Conservation (phyloP, 2,888 invertebrate genomes). For the Hemicrepidius hirtus region DNA sequence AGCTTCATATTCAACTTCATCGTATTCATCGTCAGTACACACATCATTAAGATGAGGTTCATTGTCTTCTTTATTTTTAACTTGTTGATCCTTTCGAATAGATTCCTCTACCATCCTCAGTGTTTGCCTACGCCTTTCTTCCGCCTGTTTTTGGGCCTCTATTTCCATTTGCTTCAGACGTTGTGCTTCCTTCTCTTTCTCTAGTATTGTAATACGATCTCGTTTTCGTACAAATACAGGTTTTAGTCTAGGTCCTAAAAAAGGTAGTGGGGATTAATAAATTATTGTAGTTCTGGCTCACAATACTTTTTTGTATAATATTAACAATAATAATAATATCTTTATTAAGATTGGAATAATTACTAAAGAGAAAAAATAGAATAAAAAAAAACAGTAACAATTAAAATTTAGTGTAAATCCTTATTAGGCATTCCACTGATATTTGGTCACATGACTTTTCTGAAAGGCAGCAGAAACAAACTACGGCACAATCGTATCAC, state of each 20-base stretch:
- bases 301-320: too few relatives aligned
- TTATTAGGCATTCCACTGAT: too few relatives aligned
- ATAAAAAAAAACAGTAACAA: too few relatives aligned
- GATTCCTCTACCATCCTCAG: slow-evolving; percentile 93
- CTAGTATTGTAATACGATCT: slow-evolving; percentile 96
- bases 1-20: slow-evolving; percentile 96
- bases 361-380: too few relatives aligned
- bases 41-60: slow-evolving; percentile 89
- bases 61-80: slow-evolving; percentile 78
- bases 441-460: too few relatives aligned
- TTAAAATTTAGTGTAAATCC: too few relatives aligned
- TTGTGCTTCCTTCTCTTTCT: slow-evolving; percentile 91
- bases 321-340: too few relatives aligned
- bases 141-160: slow-evolving; percentile 89
- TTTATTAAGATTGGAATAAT: too few relatives aligned
- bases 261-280: slow-evolving; percentile 12
- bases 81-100: slow-evolving; percentile 86
- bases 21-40: slow-evolving; percentile 96
- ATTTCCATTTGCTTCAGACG: slow-evolving; percentile 89
- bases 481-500: too few relatives aligned
- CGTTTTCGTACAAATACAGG: slow-evolving; percentile 95
- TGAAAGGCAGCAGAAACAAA: too few relatives aligned
- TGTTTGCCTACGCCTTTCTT: slow-evolving; percentile 92
- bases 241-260: slow-evolving; percentile 88
- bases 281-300: not conserved